Percentiles rank a stretch among this genome's conserved stretches.
Conservation (phyloP, 2,113 vertebrate species). For the Elanoides forficatus region DNA sequence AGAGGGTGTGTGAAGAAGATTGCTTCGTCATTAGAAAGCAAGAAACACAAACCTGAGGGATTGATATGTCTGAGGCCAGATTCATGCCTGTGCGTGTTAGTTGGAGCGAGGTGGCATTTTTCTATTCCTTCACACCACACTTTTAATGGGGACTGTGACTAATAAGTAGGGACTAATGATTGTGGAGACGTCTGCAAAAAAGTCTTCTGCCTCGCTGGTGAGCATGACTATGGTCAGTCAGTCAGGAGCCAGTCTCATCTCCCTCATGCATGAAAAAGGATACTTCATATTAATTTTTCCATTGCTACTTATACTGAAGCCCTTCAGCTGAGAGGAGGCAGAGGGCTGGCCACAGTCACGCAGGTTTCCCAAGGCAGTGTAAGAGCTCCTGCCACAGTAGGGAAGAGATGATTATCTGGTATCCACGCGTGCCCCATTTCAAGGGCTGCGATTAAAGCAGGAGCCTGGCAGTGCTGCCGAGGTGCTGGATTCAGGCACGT, state of each 20-base stretch:
- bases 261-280: too few species aligned
- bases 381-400: not conserved
- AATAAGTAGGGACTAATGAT: not conserved
- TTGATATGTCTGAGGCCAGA: not conserved
- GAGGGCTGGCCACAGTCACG: not conserved
- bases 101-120: not conserved
- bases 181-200: not conserved
- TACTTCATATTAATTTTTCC: not conserved
- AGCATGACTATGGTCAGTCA: not conserved
- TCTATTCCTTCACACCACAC: not conserved
- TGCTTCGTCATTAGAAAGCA: not conserved
- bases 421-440: accelerated
- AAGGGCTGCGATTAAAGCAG: not conserved
- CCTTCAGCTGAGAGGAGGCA: not conserved
- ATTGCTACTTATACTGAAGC: not conserved
- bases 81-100: not conserved
- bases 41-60: not conserved
- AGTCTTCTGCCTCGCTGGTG: not conserved
- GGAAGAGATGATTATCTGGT: not conserved
- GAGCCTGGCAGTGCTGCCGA: not conserved
- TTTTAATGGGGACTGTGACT: not conserved
- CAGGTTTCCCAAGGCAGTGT: not conserved
- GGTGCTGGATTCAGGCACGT: accelerated
- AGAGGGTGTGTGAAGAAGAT: not conserved
- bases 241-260: not conserved